Evolutionary conservation across 2,888 invertebrate species (phyloP).

Genomic region (Neoaliturus tenellus): DNA sequence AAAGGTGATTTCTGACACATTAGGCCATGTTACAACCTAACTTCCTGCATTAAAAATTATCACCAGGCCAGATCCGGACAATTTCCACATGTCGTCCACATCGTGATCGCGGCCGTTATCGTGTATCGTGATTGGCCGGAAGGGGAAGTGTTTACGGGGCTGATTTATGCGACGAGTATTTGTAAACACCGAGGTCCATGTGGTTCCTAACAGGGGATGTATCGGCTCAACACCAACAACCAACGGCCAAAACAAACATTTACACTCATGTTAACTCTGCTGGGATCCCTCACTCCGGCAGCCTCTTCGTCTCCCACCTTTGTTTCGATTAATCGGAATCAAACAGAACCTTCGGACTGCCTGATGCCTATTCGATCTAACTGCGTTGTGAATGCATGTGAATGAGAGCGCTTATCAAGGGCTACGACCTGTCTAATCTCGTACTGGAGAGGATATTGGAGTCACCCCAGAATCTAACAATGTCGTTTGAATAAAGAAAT

Average conservation of each 20-base stretch:
- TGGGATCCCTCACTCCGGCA: slow-evolving; percentile 15
- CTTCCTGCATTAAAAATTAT: slow-evolving; percentile 7
- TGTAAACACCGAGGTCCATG: slow-evolving; percentile 41
- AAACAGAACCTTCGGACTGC: no score
- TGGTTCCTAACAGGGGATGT: slow-evolving; percentile 42
- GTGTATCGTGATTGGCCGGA: slow-evolving; percentile 21
- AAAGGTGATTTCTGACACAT: no score
- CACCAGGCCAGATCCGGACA: not conserved
- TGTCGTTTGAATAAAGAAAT: no score
- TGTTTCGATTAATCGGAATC: not conserved
- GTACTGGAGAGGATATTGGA: no score
- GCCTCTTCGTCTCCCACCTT: not conserved
- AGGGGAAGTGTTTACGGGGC: slow-evolving; percentile 40
- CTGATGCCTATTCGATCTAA: no score
- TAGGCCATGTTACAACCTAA: slow-evolving; percentile 11
- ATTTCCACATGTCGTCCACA: not conserved
- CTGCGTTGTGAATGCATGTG: no score
- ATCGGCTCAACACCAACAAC: slow-evolving; percentile 19
- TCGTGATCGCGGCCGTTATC: not conserved
- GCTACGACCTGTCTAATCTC: no score
- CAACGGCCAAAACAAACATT: slow-evolving; percentile 34
- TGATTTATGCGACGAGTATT: slow-evolving; percentile 43
- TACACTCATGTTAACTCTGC: not conserved
- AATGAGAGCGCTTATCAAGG: no score
- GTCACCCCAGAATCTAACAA: no score